Evolutionary conservation across 2,888 invertebrate species (phyloP).

Genomic region (Melieria picta): DNA sequence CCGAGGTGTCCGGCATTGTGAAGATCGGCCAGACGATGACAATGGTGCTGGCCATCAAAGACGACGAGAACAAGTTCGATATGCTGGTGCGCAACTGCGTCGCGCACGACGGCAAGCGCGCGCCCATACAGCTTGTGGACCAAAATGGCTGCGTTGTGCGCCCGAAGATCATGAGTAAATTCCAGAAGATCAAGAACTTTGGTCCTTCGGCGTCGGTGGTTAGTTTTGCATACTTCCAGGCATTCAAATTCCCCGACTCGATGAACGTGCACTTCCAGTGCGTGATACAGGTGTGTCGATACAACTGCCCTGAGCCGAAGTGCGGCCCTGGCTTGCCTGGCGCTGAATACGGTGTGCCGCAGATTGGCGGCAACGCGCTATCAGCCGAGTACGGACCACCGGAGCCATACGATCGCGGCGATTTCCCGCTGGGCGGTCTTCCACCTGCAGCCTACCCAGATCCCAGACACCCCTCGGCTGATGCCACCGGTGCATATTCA

Average conservation of each 20-base stretch:
- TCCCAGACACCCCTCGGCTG: constrained; percentile 86
- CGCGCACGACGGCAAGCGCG: constrained; percentile 92
- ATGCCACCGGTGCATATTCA: constrained; percentile 83
- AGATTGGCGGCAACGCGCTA: constrained; percentile 69
- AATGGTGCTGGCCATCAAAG: constrained; percentile 95
- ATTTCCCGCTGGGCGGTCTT: constrained; percentile 79
- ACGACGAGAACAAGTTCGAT: constrained; percentile 95
- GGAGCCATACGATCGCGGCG: constrained; percentile 67
- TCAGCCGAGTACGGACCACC: constrained; percentile 76
- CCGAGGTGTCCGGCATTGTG: constrained; percentile 93
- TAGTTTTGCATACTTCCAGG: constrained; percentile 95
- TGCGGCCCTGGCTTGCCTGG: constrained; percentile 74
- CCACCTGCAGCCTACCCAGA: constrained; percentile 87
- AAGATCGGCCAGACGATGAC: constrained; percentile 98
- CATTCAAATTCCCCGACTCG: constrained; percentile 95
- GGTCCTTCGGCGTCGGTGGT: constrained; percentile 94
- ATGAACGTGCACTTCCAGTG: constrained; percentile 98
- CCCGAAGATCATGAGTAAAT: constrained; percentile 94
- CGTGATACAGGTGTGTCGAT: constrained; percentile 93
- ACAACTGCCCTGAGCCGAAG: constrained; percentile 92
- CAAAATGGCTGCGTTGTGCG: constrained; percentile 93
- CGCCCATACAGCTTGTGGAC: constrained; percentile 92
- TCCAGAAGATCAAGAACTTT: constrained; percentile 96
- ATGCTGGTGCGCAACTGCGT: constrained; percentile 95
- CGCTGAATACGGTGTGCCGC: constrained; percentile 74